phyloP scores from a whole-genome alignment of 2,888 invertebrate genomes.

The Scaptodrosophila latifasciaeformis region DNA sequence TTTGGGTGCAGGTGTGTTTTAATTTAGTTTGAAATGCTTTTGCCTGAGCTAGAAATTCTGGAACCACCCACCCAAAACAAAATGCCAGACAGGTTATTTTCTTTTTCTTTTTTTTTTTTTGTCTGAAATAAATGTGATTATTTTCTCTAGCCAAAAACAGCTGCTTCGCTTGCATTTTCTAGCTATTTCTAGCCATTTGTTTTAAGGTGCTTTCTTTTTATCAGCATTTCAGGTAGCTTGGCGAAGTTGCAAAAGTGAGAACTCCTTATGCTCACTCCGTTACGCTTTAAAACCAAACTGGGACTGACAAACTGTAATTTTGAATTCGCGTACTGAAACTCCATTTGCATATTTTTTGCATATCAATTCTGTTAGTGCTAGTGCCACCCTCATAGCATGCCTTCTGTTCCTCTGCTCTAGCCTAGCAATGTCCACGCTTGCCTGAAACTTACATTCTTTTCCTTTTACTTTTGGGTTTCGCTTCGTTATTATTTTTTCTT shows the following conservation, averaged over 20 bases:
- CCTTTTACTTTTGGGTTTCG: neutral
- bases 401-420: neutral
- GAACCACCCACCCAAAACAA: too few species aligned
- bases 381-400: slow-evolving; percentile 7
- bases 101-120: too few species aligned
- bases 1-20: slow-evolving; percentile 42
- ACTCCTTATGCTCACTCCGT: too few species aligned
- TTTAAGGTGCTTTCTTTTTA: too few species aligned
- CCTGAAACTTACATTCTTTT: neutral
- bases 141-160: too few species aligned
- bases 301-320: slow-evolving; percentile 10
- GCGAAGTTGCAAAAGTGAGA: too few species aligned
- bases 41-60: neutral
- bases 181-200: too few species aligned
- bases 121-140: too few species aligned
- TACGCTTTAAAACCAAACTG: too few species aligned
- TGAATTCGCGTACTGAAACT: slow-evolving; percentile 6
- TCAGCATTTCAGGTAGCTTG: too few species aligned
- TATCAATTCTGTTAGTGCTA: slow-evolving; percentile 32
- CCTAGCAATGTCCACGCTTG: neutral
- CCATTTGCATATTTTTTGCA: slow-evolving; percentile 26
- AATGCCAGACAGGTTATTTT: too few species aligned
- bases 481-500: slow-evolving; percentile 3
- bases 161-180: too few species aligned
- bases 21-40: slow-evolving; percentile 42